These are phyloP conservation scores for Heteropelma amictum DNA, from an alignment of 2,888 invertebrate genomes.

Conservation along the genomic window DNA sequence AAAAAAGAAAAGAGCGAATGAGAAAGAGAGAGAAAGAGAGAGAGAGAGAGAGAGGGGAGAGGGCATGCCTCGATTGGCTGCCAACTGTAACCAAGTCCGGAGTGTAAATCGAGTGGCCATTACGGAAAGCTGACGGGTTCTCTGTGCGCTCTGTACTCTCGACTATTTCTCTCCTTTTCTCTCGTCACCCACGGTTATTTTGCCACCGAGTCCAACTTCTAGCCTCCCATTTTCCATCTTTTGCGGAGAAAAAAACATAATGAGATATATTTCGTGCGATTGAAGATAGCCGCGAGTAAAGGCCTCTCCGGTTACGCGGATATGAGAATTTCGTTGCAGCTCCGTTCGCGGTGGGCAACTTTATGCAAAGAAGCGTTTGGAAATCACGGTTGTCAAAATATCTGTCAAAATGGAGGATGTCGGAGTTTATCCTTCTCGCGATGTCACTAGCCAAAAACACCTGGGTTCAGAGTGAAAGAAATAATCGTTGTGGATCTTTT, in stretches of 20 bases:
- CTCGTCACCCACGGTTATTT: constrained; percentile 8
- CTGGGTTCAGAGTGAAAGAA: too few species aligned
- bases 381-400: too few species aligned
- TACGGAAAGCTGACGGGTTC: constrained; percentile 57
- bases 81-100: constrained; percentile 55
- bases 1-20: background rate
- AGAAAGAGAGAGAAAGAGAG: background rate
- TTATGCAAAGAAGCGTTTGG: too few species aligned
- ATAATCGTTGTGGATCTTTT: too few species aligned
- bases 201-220: constrained; percentile 6
- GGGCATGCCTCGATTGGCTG: constrained; percentile 50
- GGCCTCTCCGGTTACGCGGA: background rate
- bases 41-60: background rate
- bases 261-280: constrained; percentile 21
- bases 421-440: too few species aligned
- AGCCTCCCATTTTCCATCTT: constrained; percentile 37
- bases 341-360: too few species aligned
- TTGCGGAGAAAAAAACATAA: too few species aligned
- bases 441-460: too few species aligned
- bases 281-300: constrained; percentile 11
- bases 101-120: constrained; percentile 69
- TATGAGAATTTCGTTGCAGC: background rate
- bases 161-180: background rate
- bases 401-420: too few species aligned
- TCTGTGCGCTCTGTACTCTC: constrained; percentile 30